Evolutionary conservation across 2,888 invertebrate species (phyloP).

Genomic region (Lycophotia porphyrea): DNA sequence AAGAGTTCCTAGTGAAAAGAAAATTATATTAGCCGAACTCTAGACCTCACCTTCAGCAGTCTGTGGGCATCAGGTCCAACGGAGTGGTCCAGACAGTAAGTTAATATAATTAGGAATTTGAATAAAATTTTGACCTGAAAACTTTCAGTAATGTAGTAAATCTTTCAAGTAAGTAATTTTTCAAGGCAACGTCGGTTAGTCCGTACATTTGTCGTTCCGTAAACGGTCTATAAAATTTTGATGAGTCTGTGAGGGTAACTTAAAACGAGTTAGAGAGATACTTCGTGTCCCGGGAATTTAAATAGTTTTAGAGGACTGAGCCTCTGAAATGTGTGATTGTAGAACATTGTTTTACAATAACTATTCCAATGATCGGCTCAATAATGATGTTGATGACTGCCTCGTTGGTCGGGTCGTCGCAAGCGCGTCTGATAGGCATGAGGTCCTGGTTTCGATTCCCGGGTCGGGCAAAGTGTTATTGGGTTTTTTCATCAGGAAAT

Average conservation of each 20-base stretch:
- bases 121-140: neutral
- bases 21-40: neutral
- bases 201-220: conserved; percentile 36
- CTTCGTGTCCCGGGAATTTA: conserved; percentile 17
- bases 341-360: neutral
- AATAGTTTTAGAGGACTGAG: conserved; percentile 10
- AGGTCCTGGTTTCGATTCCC: too few species aligned
- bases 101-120: neutral
- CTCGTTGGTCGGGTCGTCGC: too few species aligned
- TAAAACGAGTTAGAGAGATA: conserved; percentile 29
- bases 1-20: too few species aligned
- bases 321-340: neutral
- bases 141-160: neutral
- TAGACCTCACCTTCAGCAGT: neutral
- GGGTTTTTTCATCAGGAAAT: too few species aligned
- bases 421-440: too few species aligned
- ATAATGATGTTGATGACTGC: too few species aligned
- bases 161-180: conserved; percentile 16
- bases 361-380: too few species aligned
- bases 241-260: conserved; percentile 28
- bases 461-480: too few species aligned
- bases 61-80: too few species aligned
- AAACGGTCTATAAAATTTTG: conserved; percentile 49
- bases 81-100: too few species aligned
- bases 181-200: conserved; percentile 17